These are phyloP conservation scores for Homarus americanus DNA, from an alignment of 1,140 invertebrate species.

Conservation along the genomic window DNA sequence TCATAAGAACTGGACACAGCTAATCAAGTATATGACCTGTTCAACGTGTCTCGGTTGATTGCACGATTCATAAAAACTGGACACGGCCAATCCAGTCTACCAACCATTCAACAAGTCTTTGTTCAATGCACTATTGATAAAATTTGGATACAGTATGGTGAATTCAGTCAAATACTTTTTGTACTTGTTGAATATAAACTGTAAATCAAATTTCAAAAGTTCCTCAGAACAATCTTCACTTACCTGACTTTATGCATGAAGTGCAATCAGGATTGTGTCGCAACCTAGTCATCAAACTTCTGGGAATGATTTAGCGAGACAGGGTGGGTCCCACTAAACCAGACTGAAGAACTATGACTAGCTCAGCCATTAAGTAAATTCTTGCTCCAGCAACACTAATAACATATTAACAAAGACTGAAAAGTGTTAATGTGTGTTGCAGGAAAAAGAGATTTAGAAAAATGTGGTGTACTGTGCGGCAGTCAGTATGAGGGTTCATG, in stretches of 20 bases:
- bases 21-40: too few relatives aligned
- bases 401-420: too few relatives aligned
- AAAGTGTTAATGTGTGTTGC: conserved; percentile 38
- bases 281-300: conserved; percentile 46
- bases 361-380: conserved; percentile 40
- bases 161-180: conserved; percentile 51
- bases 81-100: too few relatives aligned
- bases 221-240: conserved; percentile 38
- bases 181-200: conserved; percentile 21
- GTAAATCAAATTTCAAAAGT: conserved; percentile 20
- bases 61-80: too few relatives aligned
- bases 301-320: neutral
- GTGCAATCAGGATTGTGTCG: conserved; percentile 35
- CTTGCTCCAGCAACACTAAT: conserved; percentile 46
- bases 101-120: conserved; percentile 44
- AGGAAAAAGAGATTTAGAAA: conserved; percentile 45
- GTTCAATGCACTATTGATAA: conserved; percentile 31
- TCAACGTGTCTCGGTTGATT: too few relatives aligned
- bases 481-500: conserved; percentile 63
- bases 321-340: conserved; percentile 26
- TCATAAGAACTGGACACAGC: too few relatives aligned
- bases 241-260: conserved; percentile 27
- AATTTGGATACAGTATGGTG: conserved; percentile 42
- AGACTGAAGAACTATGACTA: conserved; percentile 34
- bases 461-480: conserved; percentile 45